A percentile compares a stretch with the other conserved stretches of the same genome.
phyloP scores from a whole-genome alignment of 2,113 vertebrate genomes.

The Poeciliopsis turrubarensis region DNA sequence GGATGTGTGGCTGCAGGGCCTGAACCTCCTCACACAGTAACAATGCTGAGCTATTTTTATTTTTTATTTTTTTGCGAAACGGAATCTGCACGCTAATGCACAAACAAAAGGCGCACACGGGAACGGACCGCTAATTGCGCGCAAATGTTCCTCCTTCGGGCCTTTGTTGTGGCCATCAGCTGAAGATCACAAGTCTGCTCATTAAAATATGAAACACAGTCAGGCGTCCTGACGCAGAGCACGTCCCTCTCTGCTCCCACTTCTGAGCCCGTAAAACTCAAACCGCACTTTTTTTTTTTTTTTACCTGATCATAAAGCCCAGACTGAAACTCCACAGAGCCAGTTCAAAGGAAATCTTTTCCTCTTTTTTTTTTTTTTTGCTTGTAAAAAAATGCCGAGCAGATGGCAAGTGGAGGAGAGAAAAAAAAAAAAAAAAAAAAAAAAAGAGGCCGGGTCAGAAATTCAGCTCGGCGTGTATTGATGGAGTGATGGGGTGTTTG shows the following conservation, averaged over 20 bases:
- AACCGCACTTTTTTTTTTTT: constrained; percentile 53
- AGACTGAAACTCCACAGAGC: constrained; percentile 53
- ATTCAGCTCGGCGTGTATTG: constrained; percentile 36
- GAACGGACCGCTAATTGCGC: constrained; percentile 61
- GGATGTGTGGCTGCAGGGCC: constrained; percentile 54
- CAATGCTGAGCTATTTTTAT: constrained; percentile 33
- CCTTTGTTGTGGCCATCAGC: constrained; percentile 74
- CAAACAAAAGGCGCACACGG: constrained; percentile 68
- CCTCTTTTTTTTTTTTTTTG: constrained; percentile 29
- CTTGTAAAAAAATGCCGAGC: constrained; percentile 45
- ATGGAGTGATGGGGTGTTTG: constrained; percentile 20
- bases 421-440: too few species aligned
- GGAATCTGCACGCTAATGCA: constrained; percentile 36
- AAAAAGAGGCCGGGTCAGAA: constrained; percentile 42
- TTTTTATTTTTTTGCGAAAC: constrained; percentile 17
- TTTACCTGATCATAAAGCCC: constrained; percentile 63
- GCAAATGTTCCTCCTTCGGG: constrained; percentile 46
- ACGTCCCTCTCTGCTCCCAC: constrained; percentile 46
- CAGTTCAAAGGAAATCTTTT: constrained; percentile 36
- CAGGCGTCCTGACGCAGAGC: constrained; percentile 47
- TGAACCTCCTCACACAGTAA: constrained; percentile 47
- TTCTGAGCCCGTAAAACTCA: constrained; percentile 59
- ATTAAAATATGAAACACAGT: constrained; percentile 71
- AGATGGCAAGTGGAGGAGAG: constrained; percentile 34
- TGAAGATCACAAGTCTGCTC: constrained; percentile 58